Conservation (phyloP, 2,113 vertebrate species). For the Percina caprodes region DNA sequence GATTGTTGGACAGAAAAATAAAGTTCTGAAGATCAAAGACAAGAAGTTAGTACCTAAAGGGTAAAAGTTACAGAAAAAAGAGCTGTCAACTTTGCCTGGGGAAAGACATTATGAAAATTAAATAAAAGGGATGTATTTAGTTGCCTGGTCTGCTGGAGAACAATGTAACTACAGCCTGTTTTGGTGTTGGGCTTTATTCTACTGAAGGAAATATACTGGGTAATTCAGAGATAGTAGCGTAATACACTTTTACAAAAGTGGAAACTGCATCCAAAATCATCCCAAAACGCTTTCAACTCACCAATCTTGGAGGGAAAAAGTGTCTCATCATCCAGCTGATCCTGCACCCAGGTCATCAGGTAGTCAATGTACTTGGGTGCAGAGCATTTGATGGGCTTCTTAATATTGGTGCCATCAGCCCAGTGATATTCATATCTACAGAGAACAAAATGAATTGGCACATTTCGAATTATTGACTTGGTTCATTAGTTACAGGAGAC, state of each 20-base stretch:
- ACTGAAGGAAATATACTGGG: background rate
- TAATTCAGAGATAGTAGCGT: background rate
- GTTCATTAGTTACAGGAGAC: background rate
- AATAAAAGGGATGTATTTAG: background rate
- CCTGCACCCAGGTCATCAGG: constrained; percentile 99
- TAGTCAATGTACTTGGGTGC: constrained; percentile 98
- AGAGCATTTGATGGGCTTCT: constrained; percentile 97
- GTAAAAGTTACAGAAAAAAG: no score
- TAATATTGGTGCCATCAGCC: constrained; percentile 98
- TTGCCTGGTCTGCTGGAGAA: background rate
- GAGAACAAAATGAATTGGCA: background rate
- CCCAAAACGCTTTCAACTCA: constrained; percentile 70
- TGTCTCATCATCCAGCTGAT: constrained; percentile 97
- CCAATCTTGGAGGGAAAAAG: constrained; percentile 98
- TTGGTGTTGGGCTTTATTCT: background rate
- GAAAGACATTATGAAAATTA: no score
- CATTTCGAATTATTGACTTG: background rate
- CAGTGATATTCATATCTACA: constrained; percentile 96
- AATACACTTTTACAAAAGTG: background rate
- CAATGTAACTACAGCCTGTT: background rate
- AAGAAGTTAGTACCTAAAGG: no score
- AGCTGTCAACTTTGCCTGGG: no score
- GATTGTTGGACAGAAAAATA: background rate
- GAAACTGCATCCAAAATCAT: background rate
- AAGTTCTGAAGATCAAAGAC: no score